phyloP scores from a whole-genome alignment of 2,888 invertebrate species.

The Pasiphila rectangulata region DNA sequence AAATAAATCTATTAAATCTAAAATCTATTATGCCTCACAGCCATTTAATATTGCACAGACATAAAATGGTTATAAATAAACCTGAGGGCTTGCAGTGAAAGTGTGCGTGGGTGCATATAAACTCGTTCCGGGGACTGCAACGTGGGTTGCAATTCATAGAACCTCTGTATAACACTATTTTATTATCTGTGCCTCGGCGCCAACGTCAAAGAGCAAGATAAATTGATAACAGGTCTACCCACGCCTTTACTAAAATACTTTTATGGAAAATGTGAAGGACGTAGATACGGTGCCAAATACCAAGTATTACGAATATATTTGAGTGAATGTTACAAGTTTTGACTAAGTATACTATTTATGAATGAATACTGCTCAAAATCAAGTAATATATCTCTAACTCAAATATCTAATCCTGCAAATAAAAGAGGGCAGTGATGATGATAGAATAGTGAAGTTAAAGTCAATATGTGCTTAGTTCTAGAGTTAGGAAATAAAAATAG shows the following conservation, averaged over 20 bases:
- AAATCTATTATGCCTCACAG: not conserved
- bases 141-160: slow-evolving; percentile 28
- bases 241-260: slow-evolving; percentile 28
- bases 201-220: slow-evolving; percentile 20
- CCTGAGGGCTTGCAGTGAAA: slow-evolving; percentile 38
- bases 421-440: too few species aligned
- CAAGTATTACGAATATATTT: not conserved
- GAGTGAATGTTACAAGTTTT: not conserved
- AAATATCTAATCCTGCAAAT: too few species aligned
- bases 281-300: slow-evolving; percentile 1
- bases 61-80: slow-evolving; percentile 15
- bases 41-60: slow-evolving; percentile 23
- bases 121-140: slow-evolving; percentile 19
- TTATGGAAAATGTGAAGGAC: slow-evolving; percentile 5
- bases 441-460: not conserved
- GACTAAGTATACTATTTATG: not conserved
- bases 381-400: too few species aligned
- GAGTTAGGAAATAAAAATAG: too few species aligned
- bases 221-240: slow-evolving; percentile 19
- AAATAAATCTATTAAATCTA: too few species aligned
- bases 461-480: slow-evolving; percentile 21
- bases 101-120: slow-evolving; percentile 32
- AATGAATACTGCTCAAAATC: too few species aligned
- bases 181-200: slow-evolving; percentile 16
- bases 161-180: slow-evolving; percentile 6